Conservation (phyloP, 2,113 vertebrate genomes). For the Notiomystis cincta region DNA sequence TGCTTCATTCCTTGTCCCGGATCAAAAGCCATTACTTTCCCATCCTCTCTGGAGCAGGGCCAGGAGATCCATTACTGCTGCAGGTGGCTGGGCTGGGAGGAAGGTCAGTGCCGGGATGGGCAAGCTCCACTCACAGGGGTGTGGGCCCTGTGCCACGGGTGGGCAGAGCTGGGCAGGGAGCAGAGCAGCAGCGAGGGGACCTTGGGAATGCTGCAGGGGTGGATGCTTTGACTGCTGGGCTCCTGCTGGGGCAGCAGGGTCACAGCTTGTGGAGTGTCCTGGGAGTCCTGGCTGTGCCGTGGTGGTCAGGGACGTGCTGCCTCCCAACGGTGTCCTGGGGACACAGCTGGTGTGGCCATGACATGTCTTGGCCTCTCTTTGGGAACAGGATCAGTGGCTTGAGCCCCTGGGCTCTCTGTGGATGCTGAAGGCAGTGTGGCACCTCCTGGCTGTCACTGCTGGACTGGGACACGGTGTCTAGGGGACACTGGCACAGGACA, state of each 20-base stretch:
- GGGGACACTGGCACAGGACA: not conserved
- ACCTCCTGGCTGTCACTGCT: not conserved
- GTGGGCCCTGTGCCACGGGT: not conserved
- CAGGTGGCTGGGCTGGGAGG: not conserved
- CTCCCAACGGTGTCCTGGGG: not conserved
- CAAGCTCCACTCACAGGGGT: accelerated
- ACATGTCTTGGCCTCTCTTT: accelerated
- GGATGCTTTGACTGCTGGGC: not conserved
- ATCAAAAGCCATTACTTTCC: not conserved
- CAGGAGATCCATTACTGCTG: conserved; percentile 19
- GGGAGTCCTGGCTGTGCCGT: accelerated
- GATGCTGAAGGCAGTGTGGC: not conserved
- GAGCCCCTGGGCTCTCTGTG: not conserved
- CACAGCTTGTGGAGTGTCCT: not conserved
- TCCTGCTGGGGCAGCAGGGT: not conserved
- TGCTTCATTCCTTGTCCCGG: not conserved
- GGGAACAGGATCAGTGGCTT: not conserved
- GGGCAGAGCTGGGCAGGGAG: not conserved
- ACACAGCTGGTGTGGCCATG: accelerated
- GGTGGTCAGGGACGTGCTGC: accelerated
- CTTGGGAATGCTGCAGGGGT: not conserved
- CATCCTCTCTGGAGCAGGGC: not conserved
- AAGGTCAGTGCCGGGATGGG: not conserved
- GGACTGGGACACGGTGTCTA: not conserved
- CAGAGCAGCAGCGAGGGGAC: not conserved